Percentiles rank a stretch among this genome's conserved stretches.
Evolutionary conservation across 1,140 invertebrate genomes (phyloP).

Genomic region (Prorops nasuta): DNA sequence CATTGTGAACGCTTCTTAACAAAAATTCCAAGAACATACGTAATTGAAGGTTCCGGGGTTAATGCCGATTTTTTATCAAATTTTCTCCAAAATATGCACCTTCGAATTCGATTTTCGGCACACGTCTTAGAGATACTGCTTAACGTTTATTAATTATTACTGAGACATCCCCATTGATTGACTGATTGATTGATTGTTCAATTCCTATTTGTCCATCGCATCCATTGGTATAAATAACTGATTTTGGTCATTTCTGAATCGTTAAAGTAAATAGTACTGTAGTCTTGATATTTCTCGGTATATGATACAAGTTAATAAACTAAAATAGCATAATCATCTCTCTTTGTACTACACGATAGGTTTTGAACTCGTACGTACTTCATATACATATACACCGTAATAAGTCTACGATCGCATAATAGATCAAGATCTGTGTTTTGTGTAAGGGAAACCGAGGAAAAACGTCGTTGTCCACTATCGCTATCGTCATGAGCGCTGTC

Average conservation of each 20-base stretch:
- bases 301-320: constrained; percentile 43
- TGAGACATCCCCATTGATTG: constrained; percentile 15
- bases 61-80: constrained; percentile 24
- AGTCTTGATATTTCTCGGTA: constrained; percentile 44
- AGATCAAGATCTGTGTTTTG: constrained; percentile 52
- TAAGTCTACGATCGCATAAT: constrained; percentile 49
- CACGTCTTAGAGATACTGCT: constrained; percentile 24
- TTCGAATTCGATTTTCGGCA: constrained; percentile 27
- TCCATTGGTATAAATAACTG: constrained; percentile 27
- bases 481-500: not conserved
- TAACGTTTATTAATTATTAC: constrained; percentile 20
- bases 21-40: constrained; percentile 19
- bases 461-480: constrained; percentile 24
- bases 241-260: constrained; percentile 37
- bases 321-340: constrained; percentile 51
- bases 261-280: constrained; percentile 36
- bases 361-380: constrained; percentile 49
- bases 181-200: too few species aligned
- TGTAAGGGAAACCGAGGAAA: constrained; percentile 42
- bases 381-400: constrained; percentile 39
- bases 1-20: too few species aligned
- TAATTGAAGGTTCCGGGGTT: constrained; percentile 20
- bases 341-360: constrained; percentile 55
- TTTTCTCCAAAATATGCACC: constrained; percentile 27
- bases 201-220: too few species aligned